These are phyloP conservation scores for Nicator chloris DNA, from an alignment of 2,113 vertebrate species.

Conservation along the genomic window DNA sequence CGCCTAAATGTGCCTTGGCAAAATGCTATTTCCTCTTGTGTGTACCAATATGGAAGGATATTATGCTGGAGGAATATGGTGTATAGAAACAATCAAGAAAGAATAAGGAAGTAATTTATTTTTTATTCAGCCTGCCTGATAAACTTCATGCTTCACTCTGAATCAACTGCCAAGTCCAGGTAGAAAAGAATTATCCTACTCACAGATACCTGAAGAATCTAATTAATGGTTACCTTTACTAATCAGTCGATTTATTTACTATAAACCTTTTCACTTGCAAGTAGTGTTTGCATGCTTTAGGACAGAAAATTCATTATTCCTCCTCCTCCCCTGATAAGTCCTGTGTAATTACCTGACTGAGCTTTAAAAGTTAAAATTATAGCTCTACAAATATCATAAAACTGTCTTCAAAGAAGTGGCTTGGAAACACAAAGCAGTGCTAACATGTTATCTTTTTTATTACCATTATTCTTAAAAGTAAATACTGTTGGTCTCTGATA, in stretches of 20 bases:
- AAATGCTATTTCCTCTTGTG: neutral
- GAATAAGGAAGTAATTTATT: neutral
- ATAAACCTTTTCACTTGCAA: neutral
- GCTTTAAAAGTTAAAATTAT: neutral
- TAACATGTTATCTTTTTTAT: rapidly evolving
- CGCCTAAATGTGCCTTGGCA: neutral
- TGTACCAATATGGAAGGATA: neutral
- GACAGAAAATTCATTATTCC: neutral
- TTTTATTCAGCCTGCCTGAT: neutral
- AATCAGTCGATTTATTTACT: neutral
- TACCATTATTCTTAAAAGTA: neutral
- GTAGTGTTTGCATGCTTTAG: neutral
- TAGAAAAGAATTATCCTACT: neutral
- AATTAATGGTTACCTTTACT: neutral
- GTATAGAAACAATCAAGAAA: neutral
- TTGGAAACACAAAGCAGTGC: neutral
- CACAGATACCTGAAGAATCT: neutral
- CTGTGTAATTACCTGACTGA: neutral
- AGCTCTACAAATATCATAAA: neutral
- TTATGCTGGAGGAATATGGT: rapidly evolving
- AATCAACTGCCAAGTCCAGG: neutral
- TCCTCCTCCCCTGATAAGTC: neutral
- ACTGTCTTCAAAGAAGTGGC: neutral
- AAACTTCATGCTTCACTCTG: neutral
- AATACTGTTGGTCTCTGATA: neutral